A percentile compares a stretch with the other conserved stretches of the same genome.
These are phyloP conservation scores for Andrena praecox DNA, from an alignment of 2,888 invertebrate genomes.

Conservation along the genomic window DNA sequence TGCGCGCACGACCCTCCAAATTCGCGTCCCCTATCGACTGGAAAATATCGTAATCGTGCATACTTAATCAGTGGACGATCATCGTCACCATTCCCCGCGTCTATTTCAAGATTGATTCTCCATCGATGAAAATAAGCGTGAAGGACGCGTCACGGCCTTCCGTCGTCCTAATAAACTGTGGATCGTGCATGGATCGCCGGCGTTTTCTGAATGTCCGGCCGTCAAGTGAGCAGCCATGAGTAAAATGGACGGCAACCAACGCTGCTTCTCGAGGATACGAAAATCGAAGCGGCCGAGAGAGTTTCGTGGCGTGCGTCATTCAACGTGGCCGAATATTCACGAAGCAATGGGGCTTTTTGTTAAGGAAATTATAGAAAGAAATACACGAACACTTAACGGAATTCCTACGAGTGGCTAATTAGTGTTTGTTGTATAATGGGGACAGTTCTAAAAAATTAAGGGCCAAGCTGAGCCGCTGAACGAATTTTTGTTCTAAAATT, in stretches of 20 bases:
- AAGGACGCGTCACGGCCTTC: conserved; percentile 65
- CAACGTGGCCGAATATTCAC: conserved; percentile 9
- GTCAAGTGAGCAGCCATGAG: neutral
- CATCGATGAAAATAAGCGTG: conserved; percentile 55
- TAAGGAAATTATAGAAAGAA: neutral
- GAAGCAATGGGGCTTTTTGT: neutral
- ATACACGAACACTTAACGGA: no score
- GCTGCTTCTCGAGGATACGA: neutral
- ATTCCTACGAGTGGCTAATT: no score
- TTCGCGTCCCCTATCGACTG: conserved; percentile 2
- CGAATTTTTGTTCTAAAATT: no score
- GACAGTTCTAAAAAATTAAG: no score
- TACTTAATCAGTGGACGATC: conserved; percentile 32
- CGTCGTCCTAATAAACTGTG: conserved; percentile 50
- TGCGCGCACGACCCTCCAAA: neutral
- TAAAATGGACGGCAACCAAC: neutral
- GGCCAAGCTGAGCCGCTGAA: no score
- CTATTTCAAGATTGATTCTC: conserved; percentile 63
- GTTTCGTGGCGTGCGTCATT: neutral
- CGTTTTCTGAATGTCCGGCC: conserved; percentile 11
- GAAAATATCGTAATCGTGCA: conserved; percentile 21
- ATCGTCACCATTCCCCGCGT: conserved; percentile 38
- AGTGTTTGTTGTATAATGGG: no score
- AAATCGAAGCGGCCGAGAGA: neutral
- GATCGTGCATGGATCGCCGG: conserved; percentile 14